Evolutionary conservation across 2,888 invertebrate genomes (phyloP), one percentile per base, ranked within the genome.

Genomic region (Yponomeuta sedellus): DNA sequence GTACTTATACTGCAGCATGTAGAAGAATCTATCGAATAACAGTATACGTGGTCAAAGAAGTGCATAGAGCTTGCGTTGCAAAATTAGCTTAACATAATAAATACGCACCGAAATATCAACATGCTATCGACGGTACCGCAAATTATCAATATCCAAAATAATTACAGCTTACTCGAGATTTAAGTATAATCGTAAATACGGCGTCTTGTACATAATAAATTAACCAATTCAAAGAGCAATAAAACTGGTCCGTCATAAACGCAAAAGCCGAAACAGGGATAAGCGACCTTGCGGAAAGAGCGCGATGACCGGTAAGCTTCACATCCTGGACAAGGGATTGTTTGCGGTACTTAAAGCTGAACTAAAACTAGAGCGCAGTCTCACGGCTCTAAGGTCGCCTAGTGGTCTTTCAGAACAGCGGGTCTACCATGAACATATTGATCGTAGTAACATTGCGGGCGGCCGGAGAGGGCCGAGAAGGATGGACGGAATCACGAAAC

Each of bases 401-500:
- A 85, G 87, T 88, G 87, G 74, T 85, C 79, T 89, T 88, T 87
- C 56, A 22, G 52, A 52, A 10, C 20, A 4, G 56, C 4, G 44
- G 52, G n/a, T 40, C 40, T 11, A 58, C 22, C 58, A 58, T 20
- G 19, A 58, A 19, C n/a, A 19, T 58, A 58, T 58, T 22, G 22
- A 58, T 20, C 19, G 20, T 8, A 20, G 22, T 58, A 19, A 52
- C 4, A 8, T 52, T 16, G 25, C 25, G 25, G 3, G 25, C 25
- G 25, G 5, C 25, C 3, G 25, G 3, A 1, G 25, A 25, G 25
- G 12, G 44, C 16, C 5, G 44, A 16, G 44, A 16, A 16, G 5
- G 44, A 52, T 5, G 16, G 44, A 16, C 11, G 12, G 12, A 6
- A 34, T 34, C 34, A 34, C 34, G 34, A 8, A 34, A 34, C 1